These are phyloP conservation scores for Halictus ligatus DNA, from an alignment of 2,888 invertebrate species.

Conservation along the genomic window DNA sequence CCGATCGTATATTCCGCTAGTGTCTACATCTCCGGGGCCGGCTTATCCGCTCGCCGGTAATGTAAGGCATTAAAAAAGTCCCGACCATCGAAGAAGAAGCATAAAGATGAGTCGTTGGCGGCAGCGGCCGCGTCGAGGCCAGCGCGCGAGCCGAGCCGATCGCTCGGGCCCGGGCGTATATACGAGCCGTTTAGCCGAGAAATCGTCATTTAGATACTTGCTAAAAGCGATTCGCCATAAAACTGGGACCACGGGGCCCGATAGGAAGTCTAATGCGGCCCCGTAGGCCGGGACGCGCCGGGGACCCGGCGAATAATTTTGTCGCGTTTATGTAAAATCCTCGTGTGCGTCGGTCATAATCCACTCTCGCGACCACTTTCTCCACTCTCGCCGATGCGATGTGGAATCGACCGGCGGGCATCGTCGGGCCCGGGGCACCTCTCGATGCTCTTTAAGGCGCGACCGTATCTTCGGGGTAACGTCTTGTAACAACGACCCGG, in stretches of 20 bases:
- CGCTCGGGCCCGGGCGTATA: conserved; percentile 34
- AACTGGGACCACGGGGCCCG: conserved; percentile 74
- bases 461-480: conserved; percentile 13
- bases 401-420: conserved; percentile 41
- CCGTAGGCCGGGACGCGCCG: conserved; percentile 25
- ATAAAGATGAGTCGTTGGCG: conserved; percentile 42
- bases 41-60: conserved; percentile 67
- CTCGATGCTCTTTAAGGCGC: not conserved
- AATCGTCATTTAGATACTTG: conserved; percentile 82
- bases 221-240: conserved; percentile 83
- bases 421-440: not conserved
- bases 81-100: conserved; percentile 57
- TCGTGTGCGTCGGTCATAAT: conserved; percentile 55
- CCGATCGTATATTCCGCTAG: conserved; percentile 67
- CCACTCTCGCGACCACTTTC: conserved; percentile 35
- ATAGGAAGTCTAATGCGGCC: conserved; percentile 77
- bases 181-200: conserved; percentile 71
- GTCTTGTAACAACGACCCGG: conserved; percentile 21
- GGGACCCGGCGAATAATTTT: conserved; percentile 53
- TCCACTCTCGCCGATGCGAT: conserved; percentile 20
- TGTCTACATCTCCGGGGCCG: conserved; percentile 69
- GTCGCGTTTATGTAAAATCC: conserved; percentile 64
- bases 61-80: conserved; percentile 71
- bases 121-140: conserved; percentile 16
- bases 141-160: not conserved